A percentile compares a stretch with the other conserved stretches of the same genome.
These are phyloP conservation scores for Orthosia incerta DNA, from an alignment of 2,888 invertebrate genomes.

Conservation along the genomic window DNA sequence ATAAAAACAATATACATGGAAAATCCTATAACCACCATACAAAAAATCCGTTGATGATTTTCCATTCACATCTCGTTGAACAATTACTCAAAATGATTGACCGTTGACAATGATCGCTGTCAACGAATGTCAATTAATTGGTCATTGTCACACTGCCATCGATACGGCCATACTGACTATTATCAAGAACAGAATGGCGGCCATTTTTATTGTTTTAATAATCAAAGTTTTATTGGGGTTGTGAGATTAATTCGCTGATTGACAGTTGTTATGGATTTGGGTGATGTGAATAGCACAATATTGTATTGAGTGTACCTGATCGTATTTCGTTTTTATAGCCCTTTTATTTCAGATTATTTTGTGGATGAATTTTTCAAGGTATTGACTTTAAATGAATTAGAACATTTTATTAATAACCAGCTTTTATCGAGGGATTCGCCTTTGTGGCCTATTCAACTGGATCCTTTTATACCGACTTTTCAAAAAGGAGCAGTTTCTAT, in stretches of 20 bases:
- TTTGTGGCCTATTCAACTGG: too few relatives aligned
- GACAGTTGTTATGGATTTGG: conserved; percentile 15
- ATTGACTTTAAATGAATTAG: too few relatives aligned
- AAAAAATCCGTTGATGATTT: conserved; percentile 12
- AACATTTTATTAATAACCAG: too few relatives aligned
- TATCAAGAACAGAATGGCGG: conserved; percentile 32
- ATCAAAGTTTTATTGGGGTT: conserved; percentile 31
- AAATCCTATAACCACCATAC: neutral
- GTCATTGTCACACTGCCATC: conserved; percentile 69
- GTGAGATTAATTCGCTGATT: conserved; percentile 24
- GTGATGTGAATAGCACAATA: neutral
- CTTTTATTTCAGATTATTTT: neutral
- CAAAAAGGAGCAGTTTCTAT: too few relatives aligned
- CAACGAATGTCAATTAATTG: conserved; percentile 83
- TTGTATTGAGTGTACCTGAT: neutral
- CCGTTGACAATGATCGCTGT: conserved; percentile 77
- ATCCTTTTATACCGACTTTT: too few relatives aligned
- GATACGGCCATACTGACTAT: conserved; percentile 35
- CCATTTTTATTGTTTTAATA: conserved; percentile 45
- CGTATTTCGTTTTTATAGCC: neutral
- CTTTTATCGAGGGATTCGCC: too few relatives aligned
- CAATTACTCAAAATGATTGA: conserved; percentile 75
- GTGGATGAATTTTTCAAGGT: neutral
- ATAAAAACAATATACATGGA: conserved; percentile 14
- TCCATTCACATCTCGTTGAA: conserved; percentile 24